Evolutionary conservation across 2,113 vertebrate genomes (phyloP).

Genomic region (western clawed frog (Xenopus tropicalis)): UCB_Xtro_10.0 CM004446.2:137117501-137118000

Average conservation of each 20-base stretch:
- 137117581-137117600: conserved; percentile 28
- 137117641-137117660: not conserved
- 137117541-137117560: not conserved
- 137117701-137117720: conserved; percentile 3
- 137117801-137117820: no score
- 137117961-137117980: no score
- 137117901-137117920: no score
- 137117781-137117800: no score
- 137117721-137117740: not conserved
- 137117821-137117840: no score
- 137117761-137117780: not conserved
- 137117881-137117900: no score
- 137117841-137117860: no score
- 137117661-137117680: conserved; percentile 26
- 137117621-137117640: conserved; percentile 19
- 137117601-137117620: conserved; percentile 10
- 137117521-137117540: conserved; percentile 17
- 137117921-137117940: no score
- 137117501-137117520: not conserved
- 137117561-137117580: conserved; percentile 11
- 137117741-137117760: not conserved
- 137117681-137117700: conserved; percentile 36
- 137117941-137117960: no score
- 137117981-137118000: no score
- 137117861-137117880: no score